Base-by-base conservation (phyloP, 2,113 vertebrate species). In the Petrocephalus microphthalmus region DNA sequence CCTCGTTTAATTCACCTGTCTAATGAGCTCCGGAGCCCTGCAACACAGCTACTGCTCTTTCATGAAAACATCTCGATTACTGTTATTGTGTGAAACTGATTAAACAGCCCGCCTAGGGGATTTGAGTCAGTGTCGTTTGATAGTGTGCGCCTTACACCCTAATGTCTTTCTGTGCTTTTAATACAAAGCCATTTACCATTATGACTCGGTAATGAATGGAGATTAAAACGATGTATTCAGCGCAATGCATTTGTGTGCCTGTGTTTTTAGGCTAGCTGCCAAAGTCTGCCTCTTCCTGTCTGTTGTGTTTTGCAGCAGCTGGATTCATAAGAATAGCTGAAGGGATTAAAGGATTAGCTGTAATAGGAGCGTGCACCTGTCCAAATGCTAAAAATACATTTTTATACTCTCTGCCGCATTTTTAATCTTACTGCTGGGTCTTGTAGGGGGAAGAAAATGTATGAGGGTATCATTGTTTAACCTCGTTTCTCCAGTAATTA, bases 291-390 rank as follows among this genome's bases (percentile, higher is more conserved):
- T 83, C 60, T 83, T 83, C 20, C 81, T 49, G 37, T 83, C 81
- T 19, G 33, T 81, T 45, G 15, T 81, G 81, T n/a, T 83, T 83
- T 51, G 42, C 11, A 8, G 20, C 37, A 83, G 81, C 81, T 47
- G 37, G 42, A 83, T 83, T 83, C 17, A 17, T 49, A 83, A 83
- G 81, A 83, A 37, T 83, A 83, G 81, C 49, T 37, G 81, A 47
- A 83, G 17, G 81, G 81, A 83, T 83, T 83, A 83, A 83, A 49
- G 45, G 81, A 83, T 83, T 83, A 45, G 49, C 81, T 83, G 22
- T 83, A 47, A 83, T 83, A 83, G 15, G 42, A 81, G 37, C 8
- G 19, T 2, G 81, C 81, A 83, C 81, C 42, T 47, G 42, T 47
- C 81, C 42, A 45, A 47, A 47, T 83, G 37, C 81, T 83, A 83